Evolutionary conservation across 2,113 vertebrate genomes (phyloP).

Genomic region (Otocyon megalotis): DNA sequence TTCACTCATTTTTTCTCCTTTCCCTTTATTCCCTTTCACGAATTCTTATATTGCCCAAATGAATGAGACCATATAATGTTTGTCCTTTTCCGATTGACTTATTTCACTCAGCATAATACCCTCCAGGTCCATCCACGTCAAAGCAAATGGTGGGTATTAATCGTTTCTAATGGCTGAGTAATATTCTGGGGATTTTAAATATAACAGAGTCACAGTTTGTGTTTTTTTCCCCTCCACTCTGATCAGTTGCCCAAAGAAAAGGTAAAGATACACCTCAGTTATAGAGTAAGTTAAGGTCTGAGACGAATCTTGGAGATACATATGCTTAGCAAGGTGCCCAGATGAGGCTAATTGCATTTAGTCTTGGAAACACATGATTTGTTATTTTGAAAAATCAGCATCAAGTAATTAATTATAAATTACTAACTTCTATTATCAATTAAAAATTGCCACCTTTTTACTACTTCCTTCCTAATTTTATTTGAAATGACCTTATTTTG

Average conservation of each 20-base stretch:
- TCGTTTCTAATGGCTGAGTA: too few species aligned
- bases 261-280: background rate
- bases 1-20: too few species aligned
- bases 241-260: background rate
- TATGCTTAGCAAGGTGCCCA: background rate
- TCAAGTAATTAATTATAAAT: slow-evolving; percentile 10
- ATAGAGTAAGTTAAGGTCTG: background rate
- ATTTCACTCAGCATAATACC: too few species aligned
- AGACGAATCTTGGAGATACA: background rate
- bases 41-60: too few species aligned
- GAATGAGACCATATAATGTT: too few species aligned
- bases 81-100: too few species aligned
- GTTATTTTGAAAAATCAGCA: slow-evolving; percentile 26
- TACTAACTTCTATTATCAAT: background rate
- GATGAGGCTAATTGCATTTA: background rate
- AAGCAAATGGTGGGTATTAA: too few species aligned
- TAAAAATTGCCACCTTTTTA: background rate
- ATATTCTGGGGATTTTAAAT: background rate
- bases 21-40: too few species aligned
- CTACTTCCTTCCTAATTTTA: background rate
- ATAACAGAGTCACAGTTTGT: background rate
- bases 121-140: too few species aligned
- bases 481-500: background rate
- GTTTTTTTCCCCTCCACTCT: background rate
- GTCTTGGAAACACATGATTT: background rate